Evolutionary conservation across 64 coral and sea anemone genomes (phyloP), one percentile per base, ranked within the genome.

Genomic region (Dendrophyllia cribrosa): DNA sequence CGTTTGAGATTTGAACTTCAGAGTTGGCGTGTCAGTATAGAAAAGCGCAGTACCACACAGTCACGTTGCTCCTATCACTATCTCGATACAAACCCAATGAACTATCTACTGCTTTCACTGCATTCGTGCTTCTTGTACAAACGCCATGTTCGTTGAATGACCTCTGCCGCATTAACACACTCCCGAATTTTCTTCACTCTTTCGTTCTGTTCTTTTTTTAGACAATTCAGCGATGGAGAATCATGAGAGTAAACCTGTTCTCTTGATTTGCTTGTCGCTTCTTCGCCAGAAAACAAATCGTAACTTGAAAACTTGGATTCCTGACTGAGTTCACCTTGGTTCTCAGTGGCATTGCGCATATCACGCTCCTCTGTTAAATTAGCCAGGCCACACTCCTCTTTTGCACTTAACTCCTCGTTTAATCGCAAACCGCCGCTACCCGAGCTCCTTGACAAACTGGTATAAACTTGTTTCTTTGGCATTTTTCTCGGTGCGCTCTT

Each of bases 131-230:
- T 77, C 20, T 56, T 77, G 10, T 77, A 55, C 48, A 55, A 55
- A 56, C 75, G 46, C 72, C 72, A 75, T 47, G 45, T 49, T 47
- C 72, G 20, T 56, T 77, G 75, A 21, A 56, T 64, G 7, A 77
- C 51, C 22, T 77, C 75, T 25, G 75, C 75, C 21, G 79, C 79
- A 14, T 66, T 66, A 2, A 83, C 59, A 66, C 6, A 49, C 44
- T 51, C 9, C 1, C 61, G 61, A 84, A 84, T 68, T 65, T 13
- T 49, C 34, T 19, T 19, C 4, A 66, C 43, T 24, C 62, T 19
- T 15, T 9, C 3, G 0, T 1, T 47, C 20, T 24, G 19, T 13
- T 68, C 43, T 22, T 59, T 51, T 19, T 24, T 63, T 15, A 84
- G 43, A 20, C 44, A 3, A 48, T 4, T 83, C 7, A n/a, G 2